phyloP scores from a whole-genome alignment of 2,888 invertebrate genomes.

The Nephrotoma flavescens region DNA sequence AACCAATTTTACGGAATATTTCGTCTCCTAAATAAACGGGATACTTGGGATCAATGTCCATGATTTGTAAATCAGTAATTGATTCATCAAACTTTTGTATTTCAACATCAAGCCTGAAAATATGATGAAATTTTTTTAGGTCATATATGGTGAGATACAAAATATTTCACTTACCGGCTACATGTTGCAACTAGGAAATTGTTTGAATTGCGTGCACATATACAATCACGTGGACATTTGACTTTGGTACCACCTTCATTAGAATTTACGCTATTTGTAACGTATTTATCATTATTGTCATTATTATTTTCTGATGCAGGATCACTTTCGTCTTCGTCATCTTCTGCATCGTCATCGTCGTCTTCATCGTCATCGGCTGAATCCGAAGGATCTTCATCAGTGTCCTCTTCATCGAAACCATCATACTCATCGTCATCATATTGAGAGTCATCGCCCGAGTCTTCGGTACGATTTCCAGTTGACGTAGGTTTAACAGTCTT shows the following conservation, averaged over 20 bases:
- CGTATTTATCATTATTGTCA: conserved; percentile 22
- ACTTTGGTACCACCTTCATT: conserved; percentile 18
- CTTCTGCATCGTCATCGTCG: conserved; percentile 17
- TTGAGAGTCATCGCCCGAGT: conserved; percentile 18
- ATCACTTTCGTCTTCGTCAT: background rate
- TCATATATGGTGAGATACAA: background rate
- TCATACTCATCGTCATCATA: conserved; percentile 19
- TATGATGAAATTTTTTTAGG: background rate
- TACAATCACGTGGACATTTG: conserved; percentile 48
- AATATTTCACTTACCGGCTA: conserved; percentile 32
- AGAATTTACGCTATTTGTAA: conserved; percentile 36
- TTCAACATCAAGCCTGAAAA: conserved; percentile 39
- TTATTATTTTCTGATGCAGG: background rate
- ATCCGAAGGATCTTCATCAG: conserved; percentile 20
- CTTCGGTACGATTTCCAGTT: background rate
- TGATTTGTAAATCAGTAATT: conserved; percentile 50
- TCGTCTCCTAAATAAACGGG: conserved; percentile 44
- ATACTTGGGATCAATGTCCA: conserved; percentile 42
- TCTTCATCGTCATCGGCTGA: conserved; percentile 23
- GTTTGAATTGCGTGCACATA: conserved; percentile 41
- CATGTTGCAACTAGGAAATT: conserved; percentile 49
- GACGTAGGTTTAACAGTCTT: background rate
- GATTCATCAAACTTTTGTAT: conserved; percentile 50
- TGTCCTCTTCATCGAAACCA: conserved; percentile 20
- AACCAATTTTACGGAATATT: conserved; percentile 45